A percentile compares a stretch with the other conserved stretches of the same genome.
Evolutionary conservation across 2,888 invertebrate species (phyloP).

Genomic region (Pinctada fucata): DNA sequence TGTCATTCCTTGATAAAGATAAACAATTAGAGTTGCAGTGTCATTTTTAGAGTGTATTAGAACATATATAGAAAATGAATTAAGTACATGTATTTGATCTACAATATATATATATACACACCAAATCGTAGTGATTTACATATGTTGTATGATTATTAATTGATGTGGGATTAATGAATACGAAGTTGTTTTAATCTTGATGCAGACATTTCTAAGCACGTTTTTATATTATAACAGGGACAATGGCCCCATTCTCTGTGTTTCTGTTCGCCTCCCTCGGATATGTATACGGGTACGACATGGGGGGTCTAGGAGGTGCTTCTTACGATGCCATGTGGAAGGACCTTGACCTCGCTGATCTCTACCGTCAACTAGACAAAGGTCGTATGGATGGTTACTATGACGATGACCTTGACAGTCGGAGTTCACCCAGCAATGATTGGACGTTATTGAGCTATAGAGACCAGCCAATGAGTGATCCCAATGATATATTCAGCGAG

Average conservation of each 20-base stretch:
- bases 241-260: neutral
- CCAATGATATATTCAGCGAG: conserved; percentile 47
- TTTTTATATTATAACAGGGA: neutral
- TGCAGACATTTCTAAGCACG: too few species aligned
- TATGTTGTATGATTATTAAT: too few species aligned
- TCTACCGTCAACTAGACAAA: conserved; percentile 45
- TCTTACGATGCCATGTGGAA: neutral
- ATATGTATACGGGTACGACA: neutral
- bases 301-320: neutral
- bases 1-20: too few species aligned
- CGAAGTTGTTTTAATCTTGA: too few species aligned
- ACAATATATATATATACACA: too few species aligned
- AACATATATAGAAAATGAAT: too few species aligned
- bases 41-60: too few species aligned
- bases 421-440: conserved; percentile 40
- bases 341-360: conserved; percentile 18
- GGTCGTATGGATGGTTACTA: conserved; percentile 44
- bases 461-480: conserved; percentile 42
- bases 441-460: conserved; percentile 32
- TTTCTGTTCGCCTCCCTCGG: neutral
- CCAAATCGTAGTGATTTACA: too few species aligned
- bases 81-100: too few species aligned
- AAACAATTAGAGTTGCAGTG: too few species aligned
- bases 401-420: conserved; percentile 47
- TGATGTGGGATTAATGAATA: too few species aligned